These are phyloP conservation scores for Orthonevra nobilis DNA, from an alignment of 2,888 invertebrate genomes.

Conservation along the genomic window DNA sequence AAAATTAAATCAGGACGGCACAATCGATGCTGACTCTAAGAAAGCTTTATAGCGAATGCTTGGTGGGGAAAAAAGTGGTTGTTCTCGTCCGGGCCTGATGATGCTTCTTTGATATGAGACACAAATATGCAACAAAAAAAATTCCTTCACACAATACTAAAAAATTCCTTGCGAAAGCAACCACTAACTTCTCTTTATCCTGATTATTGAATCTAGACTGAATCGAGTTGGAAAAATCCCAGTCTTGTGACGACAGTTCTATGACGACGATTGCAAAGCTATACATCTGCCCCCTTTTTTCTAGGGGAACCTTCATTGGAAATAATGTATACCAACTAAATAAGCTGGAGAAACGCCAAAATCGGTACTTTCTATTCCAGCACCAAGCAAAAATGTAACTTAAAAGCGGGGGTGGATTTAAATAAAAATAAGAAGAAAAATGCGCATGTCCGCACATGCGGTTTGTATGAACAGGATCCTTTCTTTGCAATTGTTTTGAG, in stretches of 20 bases:
- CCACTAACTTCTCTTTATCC: constrained; percentile 69
- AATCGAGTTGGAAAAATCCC: constrained; percentile 63
- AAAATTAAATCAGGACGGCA: constrained; percentile 72
- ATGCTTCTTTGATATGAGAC: constrained; percentile 72
- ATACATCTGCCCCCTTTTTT: constrained; percentile 24
- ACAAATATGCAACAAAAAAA: constrained; percentile 59
- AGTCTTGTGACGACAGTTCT: constrained; percentile 65
- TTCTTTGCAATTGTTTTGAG: too few relatives aligned
- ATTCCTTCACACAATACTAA: constrained; percentile 64
- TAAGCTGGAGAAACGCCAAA: constrained; percentile 36
- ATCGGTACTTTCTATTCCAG: constrained; percentile 54
- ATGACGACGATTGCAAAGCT: constrained; percentile 55
- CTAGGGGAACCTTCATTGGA: constrained; percentile 53
- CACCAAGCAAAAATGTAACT: constrained; percentile 37
- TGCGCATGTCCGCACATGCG: constrained; percentile 42
- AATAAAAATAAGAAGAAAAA: not conserved
- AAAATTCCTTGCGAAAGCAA: constrained; percentile 61
- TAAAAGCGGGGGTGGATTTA: constrained; percentile 56
- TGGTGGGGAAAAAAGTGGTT: constrained; percentile 63
- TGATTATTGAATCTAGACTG: constrained; percentile 70
- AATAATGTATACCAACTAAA: constrained; percentile 66
- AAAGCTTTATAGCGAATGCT: constrained; percentile 75
- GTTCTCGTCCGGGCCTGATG: constrained; percentile 71
- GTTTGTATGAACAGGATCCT: too few relatives aligned
- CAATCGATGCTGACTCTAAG: constrained; percentile 78